Conservation (phyloP, 2,888 invertebrate genomes). For the Himalopsyche tibetana region DNA sequence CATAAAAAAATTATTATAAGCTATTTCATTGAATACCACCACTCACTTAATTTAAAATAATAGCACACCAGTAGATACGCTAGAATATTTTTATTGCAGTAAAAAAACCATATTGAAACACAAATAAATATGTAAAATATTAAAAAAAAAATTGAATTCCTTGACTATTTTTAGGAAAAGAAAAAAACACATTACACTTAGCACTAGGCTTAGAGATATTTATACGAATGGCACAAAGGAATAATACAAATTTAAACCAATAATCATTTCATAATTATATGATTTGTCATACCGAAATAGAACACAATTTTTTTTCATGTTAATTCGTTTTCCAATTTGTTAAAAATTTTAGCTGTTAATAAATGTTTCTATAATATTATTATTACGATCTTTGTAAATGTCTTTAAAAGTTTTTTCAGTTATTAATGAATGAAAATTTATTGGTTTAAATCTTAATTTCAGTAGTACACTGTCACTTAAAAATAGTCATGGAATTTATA, state of each 20-base stretch:
- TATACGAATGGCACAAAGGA: too few relatives aligned
- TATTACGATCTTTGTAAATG: too few relatives aligned
- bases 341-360: too few relatives aligned
- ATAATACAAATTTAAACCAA: background rate
- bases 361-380: too few relatives aligned
- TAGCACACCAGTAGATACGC: constrained; percentile 2
- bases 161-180: constrained; percentile 5
- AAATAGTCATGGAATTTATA: background rate
- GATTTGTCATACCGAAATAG: too few relatives aligned
- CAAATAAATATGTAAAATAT: background rate
- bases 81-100: constrained; percentile 11
- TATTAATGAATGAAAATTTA: background rate
- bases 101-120: background rate
- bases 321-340: too few relatives aligned
- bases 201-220: too few relatives aligned
- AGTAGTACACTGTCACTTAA: background rate
- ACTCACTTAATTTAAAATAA: background rate
- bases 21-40: constrained; percentile 15
- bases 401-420: too few relatives aligned
- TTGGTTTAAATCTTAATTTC: background rate
- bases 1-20: too few relatives aligned
- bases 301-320: too few relatives aligned
- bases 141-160: background rate
- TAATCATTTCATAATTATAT: too few relatives aligned
- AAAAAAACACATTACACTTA: too few relatives aligned